These are phyloP conservation scores for Lamproptera curius DNA, from an alignment of 2,888 invertebrate genomes.

Conservation along the genomic window DNA sequence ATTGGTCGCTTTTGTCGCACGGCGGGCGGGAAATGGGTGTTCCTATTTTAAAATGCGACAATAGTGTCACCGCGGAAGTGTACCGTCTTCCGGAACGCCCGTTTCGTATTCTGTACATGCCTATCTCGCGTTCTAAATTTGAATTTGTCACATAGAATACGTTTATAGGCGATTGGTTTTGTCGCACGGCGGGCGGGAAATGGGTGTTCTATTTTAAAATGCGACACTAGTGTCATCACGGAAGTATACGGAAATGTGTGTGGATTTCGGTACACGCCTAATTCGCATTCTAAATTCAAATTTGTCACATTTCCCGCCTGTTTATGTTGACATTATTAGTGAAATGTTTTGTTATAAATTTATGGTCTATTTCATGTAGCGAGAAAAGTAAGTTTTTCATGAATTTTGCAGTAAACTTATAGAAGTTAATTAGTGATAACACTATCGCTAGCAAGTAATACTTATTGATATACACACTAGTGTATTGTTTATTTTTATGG, in stretches of 20 bases:
- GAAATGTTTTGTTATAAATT: no score
- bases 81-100: not conserved
- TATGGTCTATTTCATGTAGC: no score
- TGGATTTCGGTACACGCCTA: not conserved
- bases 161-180: constrained; percentile 67
- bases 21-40: constrained; percentile 46
- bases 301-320: no score
- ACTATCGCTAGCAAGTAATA: no score
- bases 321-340: no score
- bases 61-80: not conserved
- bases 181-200: constrained; percentile 60
- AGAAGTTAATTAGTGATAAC: no score
- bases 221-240: not conserved
- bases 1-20: constrained; percentile 67
- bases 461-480: no score
- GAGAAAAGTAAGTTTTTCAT: no score
- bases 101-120: not conserved
- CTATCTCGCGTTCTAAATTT: not conserved
- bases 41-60: constrained; percentile 46
- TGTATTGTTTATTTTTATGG: no score
- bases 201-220: constrained; percentile 48
- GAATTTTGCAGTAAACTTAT: no score
- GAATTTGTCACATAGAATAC: no score
- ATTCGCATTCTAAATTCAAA: not conserved
- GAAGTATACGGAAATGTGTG: not conserved